A percentile compares a stretch with the other conserved stretches of the same genome.
phyloP scores from a whole-genome alignment of 2,888 invertebrate genomes.

The Hypolimnas misippus region DNA sequence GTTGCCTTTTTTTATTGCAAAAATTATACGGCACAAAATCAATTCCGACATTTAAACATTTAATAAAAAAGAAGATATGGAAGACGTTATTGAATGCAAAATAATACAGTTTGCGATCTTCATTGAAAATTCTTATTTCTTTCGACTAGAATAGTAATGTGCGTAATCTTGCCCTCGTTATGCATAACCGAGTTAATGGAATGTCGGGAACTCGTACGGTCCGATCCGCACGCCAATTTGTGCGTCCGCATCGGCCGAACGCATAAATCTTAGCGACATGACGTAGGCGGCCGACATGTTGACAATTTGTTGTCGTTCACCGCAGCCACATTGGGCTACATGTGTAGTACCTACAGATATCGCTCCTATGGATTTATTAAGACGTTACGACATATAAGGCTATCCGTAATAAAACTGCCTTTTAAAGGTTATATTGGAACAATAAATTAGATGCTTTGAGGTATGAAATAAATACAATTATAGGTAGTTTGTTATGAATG shows the following conservation, averaged over 20 bases:
- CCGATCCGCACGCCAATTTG: constrained; percentile 75
- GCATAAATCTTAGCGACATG: constrained; percentile 77
- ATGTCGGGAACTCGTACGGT: constrained; percentile 55
- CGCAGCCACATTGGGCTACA: constrained; percentile 17
- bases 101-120: constrained; percentile 28
- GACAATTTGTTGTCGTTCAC: constrained; percentile 65
- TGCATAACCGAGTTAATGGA: constrained; percentile 56
- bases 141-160: constrained; percentile 33
- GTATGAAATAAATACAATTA: constrained; percentile 27
- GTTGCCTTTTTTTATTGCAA: too few relatives aligned
- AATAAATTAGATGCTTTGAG: constrained; percentile 19
- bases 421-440: constrained; percentile 26
- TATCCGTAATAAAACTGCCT: constrained; percentile 35
- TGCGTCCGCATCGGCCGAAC: constrained; percentile 67
- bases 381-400: constrained; percentile 37
- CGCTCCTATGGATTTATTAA: constrained; percentile 39
- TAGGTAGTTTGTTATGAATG: constrained; percentile 11
- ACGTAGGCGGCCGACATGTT: constrained; percentile 78
- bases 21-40: too few relatives aligned
- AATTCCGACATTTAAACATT: too few relatives aligned
- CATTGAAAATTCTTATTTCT: constrained; percentile 30
- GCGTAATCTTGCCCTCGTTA: constrained; percentile 58
- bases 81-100: constrained; percentile 24
- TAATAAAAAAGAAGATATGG: not conserved
- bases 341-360: constrained; percentile 19